Percentiles rank a stretch among this genome's conserved stretches.
phyloP scores from a whole-genome alignment of 2,888 invertebrate species.

The Tenthredo notha region DNA sequence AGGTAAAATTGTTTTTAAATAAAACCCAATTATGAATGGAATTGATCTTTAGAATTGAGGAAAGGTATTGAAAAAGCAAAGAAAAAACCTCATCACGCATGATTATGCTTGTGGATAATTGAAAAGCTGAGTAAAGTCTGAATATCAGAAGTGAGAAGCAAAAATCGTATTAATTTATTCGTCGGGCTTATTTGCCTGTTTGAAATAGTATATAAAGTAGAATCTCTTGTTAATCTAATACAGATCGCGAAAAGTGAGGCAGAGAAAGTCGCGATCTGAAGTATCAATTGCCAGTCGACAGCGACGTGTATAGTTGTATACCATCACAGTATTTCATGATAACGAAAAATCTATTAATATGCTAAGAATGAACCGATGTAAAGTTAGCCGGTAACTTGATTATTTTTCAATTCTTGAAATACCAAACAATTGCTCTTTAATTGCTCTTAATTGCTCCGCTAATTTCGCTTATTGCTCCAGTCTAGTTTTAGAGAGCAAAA shows the following conservation, averaged over 20 bases:
- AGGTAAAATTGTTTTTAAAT: not conserved
- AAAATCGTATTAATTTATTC: not conserved
- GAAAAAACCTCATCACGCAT: not conserved
- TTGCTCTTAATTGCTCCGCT: too few species aligned
- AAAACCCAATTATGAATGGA: not conserved
- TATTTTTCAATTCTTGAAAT: too few species aligned
- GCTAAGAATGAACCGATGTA: too few species aligned
- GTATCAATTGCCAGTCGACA: not conserved
- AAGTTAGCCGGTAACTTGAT: too few species aligned
- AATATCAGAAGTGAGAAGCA: not conserved
- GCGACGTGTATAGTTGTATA: not conserved
- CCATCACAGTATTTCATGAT: not conserved
- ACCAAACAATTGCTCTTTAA: too few species aligned
- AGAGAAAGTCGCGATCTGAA: not conserved
- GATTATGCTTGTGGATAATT: not conserved
- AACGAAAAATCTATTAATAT: not conserved
- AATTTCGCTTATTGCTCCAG: too few species aligned
- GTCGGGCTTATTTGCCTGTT: not conserved
- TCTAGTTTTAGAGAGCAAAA: too few species aligned
- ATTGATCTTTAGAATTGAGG: not conserved
- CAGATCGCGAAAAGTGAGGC: not conserved
- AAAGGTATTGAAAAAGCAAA: not conserved
- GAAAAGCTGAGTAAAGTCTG: not conserved
- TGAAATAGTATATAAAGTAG: slow-evolving; percentile 12
- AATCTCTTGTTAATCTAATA: not conserved